Evolutionary conservation across 2,797 vertebrate species (phyloP).

Genomic region (Aythya fuligula): DNA sequence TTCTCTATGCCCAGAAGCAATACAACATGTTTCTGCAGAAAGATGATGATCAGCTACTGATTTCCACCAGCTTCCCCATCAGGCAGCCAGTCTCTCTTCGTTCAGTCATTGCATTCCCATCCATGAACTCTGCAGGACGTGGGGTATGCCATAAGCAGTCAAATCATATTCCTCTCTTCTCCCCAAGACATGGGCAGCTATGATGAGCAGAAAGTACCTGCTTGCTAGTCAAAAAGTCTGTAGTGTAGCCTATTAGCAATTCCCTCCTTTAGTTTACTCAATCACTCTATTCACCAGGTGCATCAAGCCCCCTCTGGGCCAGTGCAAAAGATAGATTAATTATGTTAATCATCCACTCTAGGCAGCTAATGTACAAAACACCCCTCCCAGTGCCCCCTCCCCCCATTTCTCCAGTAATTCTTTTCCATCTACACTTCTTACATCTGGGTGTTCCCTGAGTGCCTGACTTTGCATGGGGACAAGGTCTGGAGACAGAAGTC

Average conservation of each 20-base stretch:
- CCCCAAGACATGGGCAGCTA: background rate
- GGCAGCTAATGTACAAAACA: slow-evolving; percentile 12
- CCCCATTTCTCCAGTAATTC: background rate
- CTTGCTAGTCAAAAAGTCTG: background rate
- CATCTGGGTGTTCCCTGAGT: background rate
- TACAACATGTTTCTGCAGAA: background rate
- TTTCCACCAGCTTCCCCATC: slow-evolving; percentile 10
- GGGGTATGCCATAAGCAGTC: background rate
- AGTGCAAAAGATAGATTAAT: slow-evolving; percentile 22
- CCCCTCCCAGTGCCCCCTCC: background rate
- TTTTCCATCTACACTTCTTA: background rate
- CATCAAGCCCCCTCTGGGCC: background rate
- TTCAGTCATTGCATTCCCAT: background rate
- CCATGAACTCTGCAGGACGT: background rate
- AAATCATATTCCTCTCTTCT: slow-evolving; percentile 16
- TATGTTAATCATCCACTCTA: slow-evolving; percentile 42
- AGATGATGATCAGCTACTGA: background rate
- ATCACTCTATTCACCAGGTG: slow-evolving; percentile 9
- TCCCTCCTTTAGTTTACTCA: slow-evolving; percentile 23
- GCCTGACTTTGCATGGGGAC: accelerated
- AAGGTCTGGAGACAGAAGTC: background rate
- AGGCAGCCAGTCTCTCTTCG: background rate
- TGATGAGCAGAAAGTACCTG: slow-evolving; percentile 9
- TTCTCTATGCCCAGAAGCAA: background rate
- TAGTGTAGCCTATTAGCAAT: background rate